Conservation (phyloP, 2,888 invertebrate genomes). For the Drosophila pegasa region DNA sequence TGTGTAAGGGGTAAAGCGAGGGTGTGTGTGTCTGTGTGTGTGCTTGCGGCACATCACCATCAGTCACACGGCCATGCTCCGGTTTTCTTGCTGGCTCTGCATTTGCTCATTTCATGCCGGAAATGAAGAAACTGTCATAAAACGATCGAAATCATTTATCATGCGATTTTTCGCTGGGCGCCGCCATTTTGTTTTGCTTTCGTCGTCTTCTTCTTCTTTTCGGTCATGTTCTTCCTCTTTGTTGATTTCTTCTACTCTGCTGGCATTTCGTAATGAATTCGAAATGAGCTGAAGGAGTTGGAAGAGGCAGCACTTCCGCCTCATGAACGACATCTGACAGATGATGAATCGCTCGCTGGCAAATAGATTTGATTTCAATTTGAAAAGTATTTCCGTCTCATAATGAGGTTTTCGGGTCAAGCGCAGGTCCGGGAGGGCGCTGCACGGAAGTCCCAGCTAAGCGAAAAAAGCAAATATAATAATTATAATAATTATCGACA, state of each 20-base stretch:
- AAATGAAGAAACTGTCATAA: conserved; percentile 84
- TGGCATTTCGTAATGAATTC: conserved; percentile 48
- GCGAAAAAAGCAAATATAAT: not conserved
- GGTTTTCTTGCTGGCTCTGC: conserved; percentile 42
- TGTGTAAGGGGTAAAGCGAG: conserved; percentile 9
- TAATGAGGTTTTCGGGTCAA: conserved; percentile 57
- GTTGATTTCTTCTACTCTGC: conserved; percentile 10
- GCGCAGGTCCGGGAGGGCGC: conserved; percentile 3
- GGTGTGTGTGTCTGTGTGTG: conserved; percentile 2
- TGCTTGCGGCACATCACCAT: conserved; percentile 39
- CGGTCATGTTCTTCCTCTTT: conserved; percentile 3
- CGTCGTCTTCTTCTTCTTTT: conserved; percentile 7
- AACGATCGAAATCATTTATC: conserved; percentile 83
- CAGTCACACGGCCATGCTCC: conserved; percentile 50
- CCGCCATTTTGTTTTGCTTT: conserved; percentile 61
- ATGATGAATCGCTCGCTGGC: conserved; percentile 34
- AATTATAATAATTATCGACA: not conserved
- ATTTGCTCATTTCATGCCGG: conserved; percentile 77
- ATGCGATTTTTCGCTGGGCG: conserved; percentile 69
- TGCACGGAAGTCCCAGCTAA: conserved; percentile 13
- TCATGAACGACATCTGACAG: conserved; percentile 35
- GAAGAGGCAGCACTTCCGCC: conserved; percentile 45
- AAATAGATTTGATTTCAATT: conserved; percentile 62
- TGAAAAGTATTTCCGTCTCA: conserved; percentile 63
- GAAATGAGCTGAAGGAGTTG: conserved; percentile 50